Conservation (phyloP, 2,797 vertebrate species). For the Amblyopsis hoosieri region DNA sequence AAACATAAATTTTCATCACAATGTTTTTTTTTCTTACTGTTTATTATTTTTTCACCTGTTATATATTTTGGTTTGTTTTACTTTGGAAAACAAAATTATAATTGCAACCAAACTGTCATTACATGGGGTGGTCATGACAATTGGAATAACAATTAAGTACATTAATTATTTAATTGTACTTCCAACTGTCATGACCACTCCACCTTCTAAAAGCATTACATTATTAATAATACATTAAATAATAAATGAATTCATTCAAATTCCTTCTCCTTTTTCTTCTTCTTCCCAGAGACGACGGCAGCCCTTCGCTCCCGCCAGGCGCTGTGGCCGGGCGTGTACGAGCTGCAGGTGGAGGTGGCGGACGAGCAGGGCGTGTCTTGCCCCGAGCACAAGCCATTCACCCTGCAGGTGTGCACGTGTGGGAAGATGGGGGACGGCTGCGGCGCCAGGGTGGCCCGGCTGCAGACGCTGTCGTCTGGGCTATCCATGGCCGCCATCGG, state of each 20-base stretch:
- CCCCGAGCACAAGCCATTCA: conserved; percentile 51
- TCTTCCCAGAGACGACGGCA: conserved; percentile 63
- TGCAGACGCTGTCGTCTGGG: background rate
- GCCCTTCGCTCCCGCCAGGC: conserved; percentile 52
- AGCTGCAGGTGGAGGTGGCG: conserved; percentile 62
- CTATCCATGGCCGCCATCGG: conserved; percentile 59
- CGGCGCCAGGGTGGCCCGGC: fast-evolving
- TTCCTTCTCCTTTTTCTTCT: background rate
- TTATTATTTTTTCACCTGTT: no score
- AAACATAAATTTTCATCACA: no score
- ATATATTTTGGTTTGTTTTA: no score
- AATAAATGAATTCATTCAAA: background rate
- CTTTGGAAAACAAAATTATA: no score
- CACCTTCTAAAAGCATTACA: no score
- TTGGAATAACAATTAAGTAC: no score
- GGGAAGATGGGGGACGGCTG: conserved; percentile 34
- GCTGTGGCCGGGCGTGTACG: conserved; percentile 72
- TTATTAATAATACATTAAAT: background rate
- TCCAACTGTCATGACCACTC: no score
- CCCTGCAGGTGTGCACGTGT: conserved; percentile 73
- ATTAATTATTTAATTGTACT: no score
- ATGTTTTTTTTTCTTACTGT: no score
- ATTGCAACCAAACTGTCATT: no score
- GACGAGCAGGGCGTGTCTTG: conserved; percentile 73
- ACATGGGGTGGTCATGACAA: no score